Evolutionary conservation across 2,797 vertebrate genomes (phyloP).

Genomic region (Miichthys miiuy): DNA sequence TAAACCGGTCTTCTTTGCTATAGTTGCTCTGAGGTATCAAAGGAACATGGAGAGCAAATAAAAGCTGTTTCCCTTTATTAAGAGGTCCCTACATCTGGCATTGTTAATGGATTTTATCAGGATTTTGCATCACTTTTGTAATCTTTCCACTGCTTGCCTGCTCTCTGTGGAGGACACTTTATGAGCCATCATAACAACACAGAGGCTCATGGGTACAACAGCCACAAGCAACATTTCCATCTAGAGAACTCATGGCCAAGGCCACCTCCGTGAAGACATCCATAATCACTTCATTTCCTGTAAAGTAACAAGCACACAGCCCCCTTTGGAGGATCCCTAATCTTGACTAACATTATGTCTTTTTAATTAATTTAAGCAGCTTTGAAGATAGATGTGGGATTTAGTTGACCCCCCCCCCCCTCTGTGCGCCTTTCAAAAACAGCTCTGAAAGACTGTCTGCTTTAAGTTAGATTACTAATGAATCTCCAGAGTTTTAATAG

Average conservation of each 20-base stretch:
- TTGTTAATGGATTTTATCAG: slow-evolving; percentile 22
- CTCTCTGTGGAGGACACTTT: slow-evolving; percentile 6
- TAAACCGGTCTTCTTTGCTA: background rate
- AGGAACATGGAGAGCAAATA: background rate
- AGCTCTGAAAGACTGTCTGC: background rate
- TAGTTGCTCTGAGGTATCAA: background rate
- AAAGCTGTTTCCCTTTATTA: no score
- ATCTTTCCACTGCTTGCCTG: background rate
- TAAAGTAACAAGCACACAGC: slow-evolving; percentile 41
- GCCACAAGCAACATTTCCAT: slow-evolving; percentile 43
- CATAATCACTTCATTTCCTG: slow-evolving; percentile 68
- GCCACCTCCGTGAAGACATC: slow-evolving; percentile 48
- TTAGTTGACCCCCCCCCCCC: slow-evolving; percentile 29
- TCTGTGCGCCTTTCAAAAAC: slow-evolving; percentile 5
- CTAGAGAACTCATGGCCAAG: slow-evolving; percentile 38
- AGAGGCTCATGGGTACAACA: slow-evolving; percentile 44
- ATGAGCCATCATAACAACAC: slow-evolving; percentile 19
- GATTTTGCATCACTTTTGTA: slow-evolving; percentile 13
- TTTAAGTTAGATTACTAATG: no score
- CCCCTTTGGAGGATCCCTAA: slow-evolving; percentile 44
- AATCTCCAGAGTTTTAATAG: no score
- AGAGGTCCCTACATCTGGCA: background rate
- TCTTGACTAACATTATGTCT: slow-evolving; percentile 62
- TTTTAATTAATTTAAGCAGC: slow-evolving; percentile 73
- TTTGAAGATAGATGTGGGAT: slow-evolving; percentile 64